Evolutionary conservation across 1,140 invertebrate species (phyloP), one percentile per base, ranked within the genome.

Genomic region (Macrostomum lignano): DNA sequence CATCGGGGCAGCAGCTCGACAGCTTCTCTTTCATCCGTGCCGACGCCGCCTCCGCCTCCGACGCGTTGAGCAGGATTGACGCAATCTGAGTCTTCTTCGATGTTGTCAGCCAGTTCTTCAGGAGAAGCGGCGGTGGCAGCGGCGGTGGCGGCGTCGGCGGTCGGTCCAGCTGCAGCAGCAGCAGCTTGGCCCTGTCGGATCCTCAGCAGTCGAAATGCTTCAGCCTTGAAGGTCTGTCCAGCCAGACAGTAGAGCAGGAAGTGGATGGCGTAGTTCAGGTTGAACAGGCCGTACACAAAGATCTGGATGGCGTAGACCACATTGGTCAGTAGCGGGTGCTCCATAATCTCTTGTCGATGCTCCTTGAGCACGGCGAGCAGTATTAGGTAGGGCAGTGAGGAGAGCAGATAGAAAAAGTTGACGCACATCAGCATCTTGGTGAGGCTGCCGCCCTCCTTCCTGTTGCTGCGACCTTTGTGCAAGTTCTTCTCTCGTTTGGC

Each of bases 351-450:
- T n/a, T n/a, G n/a, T n/a, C n/a, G n/a, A n/a, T n/a, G n/a, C 26
- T 9, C 26, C 15, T 28, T 17, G 3, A 17, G 15, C 19, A 15
- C 19, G 19, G 19, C 19, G 15, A 28, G 19, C 19, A 28, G 19
- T 15, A 28, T 28, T 17, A 28, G 19, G 4, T 15, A 9, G 7
- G 26, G 26, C 3, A 28, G 9, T 15, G 26, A 15, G 3, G 26
- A 28, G 4, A 28, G 15, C 19, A 28, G 7, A 28, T 15, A 28
- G 19, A 28, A 28, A 15, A 28, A 15, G 9, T 28, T 28, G 4
- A 28, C 19, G 15, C 14, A 15, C 26, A 28, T 28, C 26, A 28
- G 19, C 26, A 28, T 28, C 19, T 28, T 28, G 7, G 26, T 28
- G 4, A 28, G 9, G 9, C 26, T 28, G 15, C 14, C 15, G 4